Conservation (phyloP, 64 coral and sea anemone species). For the Anthopleura sola region DNA sequence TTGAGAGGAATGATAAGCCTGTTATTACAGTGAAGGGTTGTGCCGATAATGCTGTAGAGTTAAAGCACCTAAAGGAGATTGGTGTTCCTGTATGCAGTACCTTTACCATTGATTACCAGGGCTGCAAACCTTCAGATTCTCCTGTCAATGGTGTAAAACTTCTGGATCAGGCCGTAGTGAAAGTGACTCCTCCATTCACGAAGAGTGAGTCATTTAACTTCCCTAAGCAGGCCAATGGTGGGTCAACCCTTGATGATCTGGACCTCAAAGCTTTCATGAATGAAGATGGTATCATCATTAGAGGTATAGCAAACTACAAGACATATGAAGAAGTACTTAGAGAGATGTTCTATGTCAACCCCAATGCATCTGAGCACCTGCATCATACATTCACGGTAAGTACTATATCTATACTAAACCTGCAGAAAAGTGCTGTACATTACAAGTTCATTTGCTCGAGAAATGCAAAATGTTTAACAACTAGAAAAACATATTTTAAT, state of each 20-base stretch:
- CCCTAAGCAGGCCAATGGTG: constrained; percentile 23
- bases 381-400: constrained; percentile 51
- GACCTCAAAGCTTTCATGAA: constrained; percentile 55
- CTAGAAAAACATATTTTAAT: too few species aligned
- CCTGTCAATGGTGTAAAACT: constrained; percentile 42
- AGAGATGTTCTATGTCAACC: constrained; percentile 64
- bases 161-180: constrained; percentile 56
- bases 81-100: constrained; percentile 56
- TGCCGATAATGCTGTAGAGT: constrained; percentile 30
- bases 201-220: constrained; percentile 71
- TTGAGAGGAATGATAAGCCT: constrained; percentile 61
- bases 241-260: constrained; percentile 50
- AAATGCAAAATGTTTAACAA: too few species aligned
- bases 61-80: constrained; percentile 32
- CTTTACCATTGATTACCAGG: constrained; percentile 44
- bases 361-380: constrained; percentile 24
- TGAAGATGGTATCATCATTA: constrained; percentile 64
- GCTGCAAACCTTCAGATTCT: constrained; percentile 33
- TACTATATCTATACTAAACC: not conserved
- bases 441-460: too few species aligned
- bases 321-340: constrained; percentile 66
- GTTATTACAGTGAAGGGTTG: constrained; percentile 45
- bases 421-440: too few species aligned
- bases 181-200: constrained; percentile 58
- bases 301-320: constrained; percentile 63